phyloP scores from a whole-genome alignment of 2,797 vertebrate species.

The Poecilia picta region DNA sequence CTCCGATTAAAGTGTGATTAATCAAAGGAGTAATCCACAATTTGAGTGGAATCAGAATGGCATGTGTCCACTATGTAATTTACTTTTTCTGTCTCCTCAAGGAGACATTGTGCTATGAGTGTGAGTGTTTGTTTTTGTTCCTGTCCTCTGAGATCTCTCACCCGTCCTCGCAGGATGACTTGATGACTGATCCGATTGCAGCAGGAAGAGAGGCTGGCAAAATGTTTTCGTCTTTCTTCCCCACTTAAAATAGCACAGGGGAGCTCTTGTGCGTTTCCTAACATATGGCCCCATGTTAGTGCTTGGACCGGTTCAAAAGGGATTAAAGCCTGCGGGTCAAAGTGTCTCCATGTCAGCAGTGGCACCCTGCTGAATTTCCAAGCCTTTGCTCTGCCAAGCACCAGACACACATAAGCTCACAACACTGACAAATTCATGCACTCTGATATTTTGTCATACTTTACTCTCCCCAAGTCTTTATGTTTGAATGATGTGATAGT shows the following conservation, averaged over 20 bases:
- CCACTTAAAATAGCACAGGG: slow-evolving; percentile 63
- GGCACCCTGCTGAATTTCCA: slow-evolving; percentile 72
- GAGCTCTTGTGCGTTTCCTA: slow-evolving; percentile 59
- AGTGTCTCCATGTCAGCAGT: slow-evolving; percentile 70
- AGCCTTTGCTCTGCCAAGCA: slow-evolving; percentile 46
- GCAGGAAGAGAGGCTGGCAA: slow-evolving; percentile 58
- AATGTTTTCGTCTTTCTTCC: slow-evolving; percentile 64
- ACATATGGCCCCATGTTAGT: slow-evolving; percentile 73
- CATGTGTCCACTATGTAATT: slow-evolving; percentile 82
- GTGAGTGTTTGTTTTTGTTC: slow-evolving; percentile 27
- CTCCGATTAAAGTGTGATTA: slow-evolving; percentile 86
- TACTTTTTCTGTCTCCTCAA: slow-evolving; percentile 55
- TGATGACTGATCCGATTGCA: slow-evolving; percentile 72
- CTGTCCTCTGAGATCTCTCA: slow-evolving; percentile 48
- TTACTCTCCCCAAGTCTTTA: not conserved
- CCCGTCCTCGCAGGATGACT: slow-evolving; percentile 66
- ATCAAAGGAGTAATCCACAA: slow-evolving; percentile 86
- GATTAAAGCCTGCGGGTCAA: slow-evolving; percentile 69
- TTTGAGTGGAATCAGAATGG: slow-evolving; percentile 79
- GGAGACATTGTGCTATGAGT: slow-evolving; percentile 48
- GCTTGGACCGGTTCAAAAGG: slow-evolving; percentile 69
- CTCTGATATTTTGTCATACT: slow-evolving; percentile 26
- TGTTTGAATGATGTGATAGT: not conserved
- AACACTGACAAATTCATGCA: slow-evolving; percentile 22
- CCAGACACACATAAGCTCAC: slow-evolving; percentile 33